A percentile compares a stretch with the other conserved stretches of the same genome.
phyloP scores from a whole-genome alignment of 2,113 vertebrate genomes.

The Callithrix jacchus region DNA sequence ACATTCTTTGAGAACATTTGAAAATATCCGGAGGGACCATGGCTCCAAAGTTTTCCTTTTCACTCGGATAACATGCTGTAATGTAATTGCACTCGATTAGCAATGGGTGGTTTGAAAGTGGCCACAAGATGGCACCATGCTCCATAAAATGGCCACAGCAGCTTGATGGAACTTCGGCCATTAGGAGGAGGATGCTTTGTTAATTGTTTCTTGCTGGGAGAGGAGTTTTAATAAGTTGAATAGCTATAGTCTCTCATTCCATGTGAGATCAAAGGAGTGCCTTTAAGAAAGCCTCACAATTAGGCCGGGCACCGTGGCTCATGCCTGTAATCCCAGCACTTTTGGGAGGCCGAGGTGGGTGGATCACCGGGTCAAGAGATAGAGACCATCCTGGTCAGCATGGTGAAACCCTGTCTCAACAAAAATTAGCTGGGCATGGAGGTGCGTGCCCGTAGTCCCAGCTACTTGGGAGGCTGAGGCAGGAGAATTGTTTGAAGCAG shows the following conservation, averaged over 20 bases:
- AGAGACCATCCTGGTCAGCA: no score
- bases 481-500: no score
- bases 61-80: not conserved
- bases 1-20: slow-evolving; percentile 2
- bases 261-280: not conserved
- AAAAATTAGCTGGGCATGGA: no score
- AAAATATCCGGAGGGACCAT: not conserved
- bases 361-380: no score
- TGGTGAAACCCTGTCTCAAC: no score
- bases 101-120: not conserved
- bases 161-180: rapidly evolving
- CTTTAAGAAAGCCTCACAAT: not conserved
- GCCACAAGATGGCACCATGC: slow-evolving; percentile 58
- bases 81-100: rapidly evolving
- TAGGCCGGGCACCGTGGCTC: not conserved
- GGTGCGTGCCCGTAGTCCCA: no score
- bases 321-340: no score
- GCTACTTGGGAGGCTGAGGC: no score
- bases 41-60: not conserved
- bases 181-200: not conserved
- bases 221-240: not conserved
- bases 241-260: not conserved
- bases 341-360: no score
- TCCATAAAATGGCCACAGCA: not conserved
- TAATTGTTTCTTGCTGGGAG: not conserved